Evolutionary conservation across 2,888 invertebrate species (phyloP), one percentile per base, ranked within the genome.

Genomic region (Therioaphis trifolii): DNA sequence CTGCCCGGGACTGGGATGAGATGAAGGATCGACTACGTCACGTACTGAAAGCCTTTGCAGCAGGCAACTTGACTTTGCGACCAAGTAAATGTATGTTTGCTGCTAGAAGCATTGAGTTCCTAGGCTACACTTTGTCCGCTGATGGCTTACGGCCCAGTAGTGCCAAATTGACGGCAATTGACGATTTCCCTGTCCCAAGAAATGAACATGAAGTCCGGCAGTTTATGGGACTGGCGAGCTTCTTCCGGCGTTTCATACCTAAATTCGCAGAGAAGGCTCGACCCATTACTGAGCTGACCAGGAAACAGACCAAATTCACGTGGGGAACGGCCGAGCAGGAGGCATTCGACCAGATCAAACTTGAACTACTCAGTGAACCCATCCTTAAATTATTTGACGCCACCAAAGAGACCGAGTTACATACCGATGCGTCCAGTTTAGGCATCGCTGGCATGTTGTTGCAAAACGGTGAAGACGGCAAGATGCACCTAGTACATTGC

Each of bases 311-410:
- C 9, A 15, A 12, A 21, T 84, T 74, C n/a, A 35, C 52, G n/a
- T 84, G 82, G 74, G 21, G 49, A 12, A 9, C 3, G 5, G 15
- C 11, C 1, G 63, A 84, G 52, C 63, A 61, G 52, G 5, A 35
- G 9, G 49, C 82, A 24, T 63, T 84, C 72, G 24, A 66, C 29
- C 15, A 77, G 71, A 72, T 85, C 80, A 85, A 21, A 85, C 69
- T 15, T n/a, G 58, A 46, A 4, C 27, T 84, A 40, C 49, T 46
- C 2, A 9, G 76, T 78, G 68, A 85, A 63, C 88, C 87, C 27
- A 85, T 88, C 24, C 84, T 88, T 27, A 85, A 87, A 5, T 84
- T 88, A 9, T 89, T 87, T 79, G 85, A 87, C 55, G 87, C 87
- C 15, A 75, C 21, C 7, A 49, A 58, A 14, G 11, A 61, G 2